Conservation (phyloP, 2,797 vertebrate species). For the Manis crassicaudata region DNA sequence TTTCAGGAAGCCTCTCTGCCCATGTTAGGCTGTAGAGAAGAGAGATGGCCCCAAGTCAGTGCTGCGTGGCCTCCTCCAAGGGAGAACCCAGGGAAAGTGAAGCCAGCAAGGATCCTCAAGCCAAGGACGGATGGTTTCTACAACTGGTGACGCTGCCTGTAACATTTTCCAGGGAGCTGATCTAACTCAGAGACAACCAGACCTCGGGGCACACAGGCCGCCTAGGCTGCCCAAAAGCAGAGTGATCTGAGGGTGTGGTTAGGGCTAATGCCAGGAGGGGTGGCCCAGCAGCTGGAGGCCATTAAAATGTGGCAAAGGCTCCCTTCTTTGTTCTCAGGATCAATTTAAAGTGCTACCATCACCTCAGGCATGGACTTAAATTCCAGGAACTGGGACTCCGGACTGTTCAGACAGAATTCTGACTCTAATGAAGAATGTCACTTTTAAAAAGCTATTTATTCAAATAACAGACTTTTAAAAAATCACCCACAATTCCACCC, state of each 20-base stretch:
- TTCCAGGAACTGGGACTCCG: constrained; percentile 5
- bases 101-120: constrained; percentile 68
- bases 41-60: constrained; percentile 14
- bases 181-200: constrained; percentile 63
- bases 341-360: constrained; percentile 48
- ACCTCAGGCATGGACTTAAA: constrained; percentile 43
- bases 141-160: constrained; percentile 72
- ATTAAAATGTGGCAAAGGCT: constrained; percentile 66
- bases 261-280: neutral
- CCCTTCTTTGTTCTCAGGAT: constrained; percentile 62
- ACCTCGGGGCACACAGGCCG: neutral
- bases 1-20: constrained; percentile 38
- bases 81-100: constrained; percentile 71
- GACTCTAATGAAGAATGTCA: constrained; percentile 54
- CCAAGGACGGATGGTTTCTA: constrained; percentile 73
- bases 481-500: neutral
- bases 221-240: neutral
- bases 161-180: constrained; percentile 73
- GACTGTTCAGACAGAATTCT: constrained; percentile 26
- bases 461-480: constrained; percentile 29
- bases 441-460: constrained; percentile 51
- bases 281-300: constrained; percentile 61
- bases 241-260: neutral
- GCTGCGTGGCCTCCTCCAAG: neutral
- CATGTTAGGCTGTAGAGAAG: constrained; percentile 39